Evolutionary conservation across 2,888 invertebrate genomes (phyloP), one percentile per base, ranked within the genome.

Genomic region (Mimachlamys varia): DNA sequence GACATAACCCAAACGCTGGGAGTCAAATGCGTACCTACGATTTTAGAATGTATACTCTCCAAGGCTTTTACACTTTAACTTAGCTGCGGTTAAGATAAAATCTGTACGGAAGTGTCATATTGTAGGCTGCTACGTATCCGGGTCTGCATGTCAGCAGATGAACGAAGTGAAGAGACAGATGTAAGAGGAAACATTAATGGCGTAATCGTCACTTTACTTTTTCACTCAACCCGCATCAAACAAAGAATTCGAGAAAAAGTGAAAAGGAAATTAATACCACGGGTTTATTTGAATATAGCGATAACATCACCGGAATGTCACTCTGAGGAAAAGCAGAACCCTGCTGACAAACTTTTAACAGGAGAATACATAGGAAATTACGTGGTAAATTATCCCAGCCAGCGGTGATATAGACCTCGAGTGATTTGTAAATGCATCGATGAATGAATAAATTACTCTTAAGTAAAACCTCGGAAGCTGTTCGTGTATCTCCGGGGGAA

Each of bases 321-420:
- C 76, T 76, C 76, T 76, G 76, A 76, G 76, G 76, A 76, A 33
- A 76, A 76, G 33, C 76, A 76, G 76, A 76, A 22, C 76, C 27
- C 7, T 33, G 76, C 76, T 76, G 76, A 76, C 27, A 12, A 76
- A 76, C 27, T 33, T 76, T 2, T 76, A 76, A 76, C 76, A 33
- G 76, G 76, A 76, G 33, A 76, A 76, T 27, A 76, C 76, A 76
- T 76, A 76, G 76, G 33, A 76, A 76, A 76, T 76, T 76, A 76
- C 76, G 76, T 33, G 76, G 76, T 33, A 33, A 76, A 76, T 76
- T 76, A 76, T 33, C 33, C 12, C 33, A 76, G 33, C 27, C 27
- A 33, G 12, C 27, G 76, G 76, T 27, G 12, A 12, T 15, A 15
- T 13, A 27, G 27, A 76, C 27, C 76, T 76, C 76, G 4, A 76